These are phyloP conservation scores for Napeogenes inachia DNA, from an alignment of 2,888 invertebrate genomes.

Conservation along the genomic window DNA sequence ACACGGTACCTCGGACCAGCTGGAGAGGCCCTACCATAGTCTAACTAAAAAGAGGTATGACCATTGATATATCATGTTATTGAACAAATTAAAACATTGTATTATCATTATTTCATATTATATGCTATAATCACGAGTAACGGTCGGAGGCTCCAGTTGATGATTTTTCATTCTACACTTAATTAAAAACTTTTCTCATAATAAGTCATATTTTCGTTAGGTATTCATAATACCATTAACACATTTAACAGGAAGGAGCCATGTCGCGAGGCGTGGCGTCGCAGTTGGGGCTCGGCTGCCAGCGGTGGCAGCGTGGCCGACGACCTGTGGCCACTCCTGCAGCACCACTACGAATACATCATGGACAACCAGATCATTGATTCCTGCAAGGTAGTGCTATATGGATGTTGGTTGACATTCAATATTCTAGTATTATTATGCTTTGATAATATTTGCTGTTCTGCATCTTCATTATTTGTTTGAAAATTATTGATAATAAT, in stretches of 20 bases:
- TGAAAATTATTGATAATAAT: no score
- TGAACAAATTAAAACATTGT: no score
- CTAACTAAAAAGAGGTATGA: constrained; percentile 84
- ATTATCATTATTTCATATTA: no score
- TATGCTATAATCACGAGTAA: no score
- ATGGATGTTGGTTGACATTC: no score
- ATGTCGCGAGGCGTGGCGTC: constrained; percentile 83
- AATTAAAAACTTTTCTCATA: no score
- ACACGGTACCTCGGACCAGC: constrained; percentile 67
- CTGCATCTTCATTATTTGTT: no score
- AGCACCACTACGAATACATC: constrained; percentile 94
- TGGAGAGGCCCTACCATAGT: constrained; percentile 89
- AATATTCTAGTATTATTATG: no score
- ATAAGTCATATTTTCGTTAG: no score
- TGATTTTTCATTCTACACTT: no score
- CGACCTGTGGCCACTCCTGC: constrained; percentile 94
- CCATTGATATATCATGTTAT: no score
- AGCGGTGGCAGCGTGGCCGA: constrained; percentile 85
- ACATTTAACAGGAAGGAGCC: constrained; percentile 78
- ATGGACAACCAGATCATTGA: constrained; percentile 97
- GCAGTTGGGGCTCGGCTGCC: constrained; percentile 86
- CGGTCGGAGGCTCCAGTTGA: neutral
- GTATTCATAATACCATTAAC: neutral
- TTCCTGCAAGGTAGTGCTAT: constrained; percentile 79
- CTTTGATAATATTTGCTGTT: no score